phyloP scores from a whole-genome alignment of 2,888 invertebrate species.

The Diadegma fenestrale region DNA sequence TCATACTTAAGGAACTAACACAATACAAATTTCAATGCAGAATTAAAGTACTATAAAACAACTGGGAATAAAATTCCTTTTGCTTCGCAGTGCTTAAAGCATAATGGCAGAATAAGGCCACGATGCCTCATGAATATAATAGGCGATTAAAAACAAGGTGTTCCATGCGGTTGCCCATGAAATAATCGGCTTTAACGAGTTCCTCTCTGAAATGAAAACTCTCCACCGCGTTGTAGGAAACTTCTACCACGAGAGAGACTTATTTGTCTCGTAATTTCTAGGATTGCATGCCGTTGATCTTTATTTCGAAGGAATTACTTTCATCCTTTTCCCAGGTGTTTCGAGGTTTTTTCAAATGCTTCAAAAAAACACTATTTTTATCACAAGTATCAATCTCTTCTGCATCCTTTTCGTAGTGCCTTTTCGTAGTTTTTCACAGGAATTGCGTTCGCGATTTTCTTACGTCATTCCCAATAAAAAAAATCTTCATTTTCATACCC shows the following conservation, averaged over 20 bases:
- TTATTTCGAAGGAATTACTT: constrained; percentile 52
- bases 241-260: constrained; percentile 1
- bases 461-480: too few species aligned
- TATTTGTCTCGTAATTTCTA: constrained; percentile 18
- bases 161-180: constrained; percentile 20
- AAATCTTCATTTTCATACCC: too few species aligned
- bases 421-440: too few species aligned
- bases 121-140: constrained; percentile 21
- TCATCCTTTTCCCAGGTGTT: constrained; percentile 18
- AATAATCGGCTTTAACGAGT: constrained; percentile 54
- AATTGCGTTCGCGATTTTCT: too few species aligned
- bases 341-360: constrained; percentile 6
- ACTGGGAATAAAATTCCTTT: constrained; percentile 23
- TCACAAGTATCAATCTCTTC: neutral
- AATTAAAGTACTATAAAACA: constrained; percentile 5
- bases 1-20: neutral
- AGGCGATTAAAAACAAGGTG: constrained; percentile 25
- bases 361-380: neutral
- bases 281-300: constrained; percentile 10
- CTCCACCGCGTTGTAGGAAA: neutral
- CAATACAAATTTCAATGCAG: neutral
- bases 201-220: constrained; percentile 39
- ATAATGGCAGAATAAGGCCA: constrained; percentile 7
- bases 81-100: constrained; percentile 18
- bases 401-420: too few species aligned